Evolutionary conservation across 1,140 invertebrate genomes (phyloP).

Genomic region (Tetraneura akinire): DNA sequence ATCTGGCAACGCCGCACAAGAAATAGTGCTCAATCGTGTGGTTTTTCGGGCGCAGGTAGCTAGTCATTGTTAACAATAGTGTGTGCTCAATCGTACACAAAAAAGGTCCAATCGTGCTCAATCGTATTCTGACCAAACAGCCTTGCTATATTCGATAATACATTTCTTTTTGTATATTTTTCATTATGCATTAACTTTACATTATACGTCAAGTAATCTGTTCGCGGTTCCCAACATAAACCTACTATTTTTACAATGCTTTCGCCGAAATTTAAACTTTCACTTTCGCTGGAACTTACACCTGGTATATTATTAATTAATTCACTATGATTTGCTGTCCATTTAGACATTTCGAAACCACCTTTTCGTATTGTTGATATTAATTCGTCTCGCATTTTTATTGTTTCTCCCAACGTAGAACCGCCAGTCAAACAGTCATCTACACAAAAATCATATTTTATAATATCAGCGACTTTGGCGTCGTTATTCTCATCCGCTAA

Average conservation of each 20-base stretch:
- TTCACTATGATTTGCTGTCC: conserved; percentile 52
- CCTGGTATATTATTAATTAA: conserved; percentile 9
- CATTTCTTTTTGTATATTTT: too few species aligned
- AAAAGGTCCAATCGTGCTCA: too few species aligned
- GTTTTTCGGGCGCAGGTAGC: too few species aligned
- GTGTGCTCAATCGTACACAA: too few species aligned
- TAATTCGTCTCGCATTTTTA: conserved; percentile 27
- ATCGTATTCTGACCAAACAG: too few species aligned
- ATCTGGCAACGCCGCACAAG: too few species aligned
- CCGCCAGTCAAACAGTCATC: conserved; percentile 50
- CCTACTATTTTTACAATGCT: conserved; percentile 28
- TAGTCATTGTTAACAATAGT: too few species aligned
- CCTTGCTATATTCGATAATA: too few species aligned
- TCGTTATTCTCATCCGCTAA: too few species aligned
- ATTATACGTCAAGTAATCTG: too few species aligned
- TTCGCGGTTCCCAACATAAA: conserved; percentile 23
- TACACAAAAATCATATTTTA: conserved; percentile 50
- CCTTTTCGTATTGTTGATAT: conserved; percentile 42
- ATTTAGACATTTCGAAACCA: conserved; percentile 25
- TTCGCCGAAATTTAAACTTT: neutral
- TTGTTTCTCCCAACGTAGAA: conserved; percentile 11
- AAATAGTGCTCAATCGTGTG: too few species aligned
- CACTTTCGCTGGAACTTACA: neutral
- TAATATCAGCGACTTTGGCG: neutral
- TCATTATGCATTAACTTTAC: too few species aligned